These are phyloP conservation scores for Nanorana parkeri DNA, from an alignment of 2,113 vertebrate species.

Conservation along the genomic window DNA sequence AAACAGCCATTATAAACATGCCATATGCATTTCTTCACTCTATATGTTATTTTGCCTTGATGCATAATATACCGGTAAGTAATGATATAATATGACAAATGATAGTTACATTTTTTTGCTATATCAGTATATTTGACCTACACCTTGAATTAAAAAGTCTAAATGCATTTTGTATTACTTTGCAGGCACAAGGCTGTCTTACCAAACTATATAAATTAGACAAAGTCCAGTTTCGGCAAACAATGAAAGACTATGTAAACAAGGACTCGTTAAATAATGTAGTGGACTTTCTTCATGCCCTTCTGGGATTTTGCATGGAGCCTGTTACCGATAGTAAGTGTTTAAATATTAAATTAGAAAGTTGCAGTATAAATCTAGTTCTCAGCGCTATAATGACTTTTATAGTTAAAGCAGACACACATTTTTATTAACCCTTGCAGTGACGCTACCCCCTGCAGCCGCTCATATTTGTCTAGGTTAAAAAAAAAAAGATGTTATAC, in stretches of 20 bases:
- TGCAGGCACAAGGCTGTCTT: slow-evolving; percentile 94
- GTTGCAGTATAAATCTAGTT: too few species aligned
- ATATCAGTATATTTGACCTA: neutral
- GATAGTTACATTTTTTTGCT: neutral
- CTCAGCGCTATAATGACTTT: too few species aligned
- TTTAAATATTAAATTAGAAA: neutral
- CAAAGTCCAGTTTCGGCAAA: slow-evolving; percentile 95
- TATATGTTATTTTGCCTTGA: neutral
- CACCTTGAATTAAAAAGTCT: neutral
- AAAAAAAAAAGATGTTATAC: too few species aligned
- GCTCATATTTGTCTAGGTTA: too few species aligned
- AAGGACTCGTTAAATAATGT: slow-evolving; percentile 99
- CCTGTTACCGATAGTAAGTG: slow-evolving; percentile 97
- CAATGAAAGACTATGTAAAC: slow-evolving; percentile 97
- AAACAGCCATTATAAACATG: neutral
- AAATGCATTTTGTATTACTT: neutral
- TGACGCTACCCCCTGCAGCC: too few species aligned
- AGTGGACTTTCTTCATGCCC: slow-evolving; percentile 98
- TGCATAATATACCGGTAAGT: too few species aligned
- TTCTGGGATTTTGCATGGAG: slow-evolving; percentile 99
- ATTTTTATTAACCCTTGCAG: too few species aligned
- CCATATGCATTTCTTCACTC: neutral
- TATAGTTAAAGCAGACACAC: too few species aligned
- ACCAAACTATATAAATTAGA: slow-evolving; percentile 96
- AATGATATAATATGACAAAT: too few species aligned